Evolutionary conservation across 2,888 invertebrate genomes (phyloP).

Genomic region (Ectropis crepuscularia): DNA sequence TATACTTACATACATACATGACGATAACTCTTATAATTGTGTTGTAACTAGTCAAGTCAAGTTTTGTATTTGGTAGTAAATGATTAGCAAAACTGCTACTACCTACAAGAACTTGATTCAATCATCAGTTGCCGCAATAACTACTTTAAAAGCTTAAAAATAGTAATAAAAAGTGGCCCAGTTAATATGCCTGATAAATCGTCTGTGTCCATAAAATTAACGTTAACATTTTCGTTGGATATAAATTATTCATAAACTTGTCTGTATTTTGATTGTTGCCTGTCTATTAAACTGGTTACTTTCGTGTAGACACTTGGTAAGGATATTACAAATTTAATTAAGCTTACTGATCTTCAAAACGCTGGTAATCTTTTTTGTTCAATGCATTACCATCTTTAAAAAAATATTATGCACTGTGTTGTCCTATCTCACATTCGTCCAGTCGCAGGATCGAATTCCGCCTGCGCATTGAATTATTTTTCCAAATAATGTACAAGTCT

Average conservation of each 20-base stretch:
- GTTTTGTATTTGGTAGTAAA: not conserved
- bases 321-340: not conserved
- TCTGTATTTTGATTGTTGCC: constrained; percentile 15
- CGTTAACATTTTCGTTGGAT: constrained; percentile 29
- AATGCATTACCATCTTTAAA: no score
- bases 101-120: not conserved
- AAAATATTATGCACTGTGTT: no score
- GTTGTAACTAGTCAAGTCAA: no score
- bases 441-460: no score
- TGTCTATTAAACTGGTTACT: constrained; percentile 19
- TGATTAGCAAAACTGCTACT: constrained; percentile 1
- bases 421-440: no score
- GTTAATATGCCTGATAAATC: constrained; percentile 31
- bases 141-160: constrained; percentile 10
- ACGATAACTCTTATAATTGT: no score
- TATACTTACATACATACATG: no score
- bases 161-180: constrained; percentile 32
- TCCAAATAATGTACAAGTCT: no score
- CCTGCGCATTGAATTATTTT: no score
- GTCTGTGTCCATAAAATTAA: constrained; percentile 34
- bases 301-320: constrained; percentile 4
- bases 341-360: no score
- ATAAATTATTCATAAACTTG: constrained; percentile 39
- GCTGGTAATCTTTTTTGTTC: no score
- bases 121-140: constrained; percentile 28